A percentile compares a stretch with the other conserved stretches of the same genome.
Evolutionary conservation across 2,113 vertebrate species (phyloP).

Genomic region (Nycticebus coucang): DNA sequence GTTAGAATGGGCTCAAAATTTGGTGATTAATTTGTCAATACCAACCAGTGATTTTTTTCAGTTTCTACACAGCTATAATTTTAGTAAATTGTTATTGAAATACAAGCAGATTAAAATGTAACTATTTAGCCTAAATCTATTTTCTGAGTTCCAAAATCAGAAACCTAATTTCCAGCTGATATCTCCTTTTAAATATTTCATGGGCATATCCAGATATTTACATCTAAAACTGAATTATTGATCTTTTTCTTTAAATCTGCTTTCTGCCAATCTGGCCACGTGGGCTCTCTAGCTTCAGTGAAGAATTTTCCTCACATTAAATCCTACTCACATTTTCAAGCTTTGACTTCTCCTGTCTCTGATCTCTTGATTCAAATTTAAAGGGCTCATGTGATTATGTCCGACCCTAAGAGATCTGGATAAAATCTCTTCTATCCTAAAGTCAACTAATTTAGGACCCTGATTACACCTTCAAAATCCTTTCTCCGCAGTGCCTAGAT

Average conservation of each 20-base stretch:
- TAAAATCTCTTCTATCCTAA: neutral
- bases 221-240: conserved; percentile 12
- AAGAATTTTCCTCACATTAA: neutral
- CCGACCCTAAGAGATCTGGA: neutral
- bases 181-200: neutral
- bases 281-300: neutral
- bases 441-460: neutral
- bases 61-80: conserved; percentile 8
- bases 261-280: neutral
- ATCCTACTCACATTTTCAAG: neutral
- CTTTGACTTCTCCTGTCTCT: neutral
- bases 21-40: conserved; percentile 53
- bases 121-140: neutral
- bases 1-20: conserved; percentile 12
- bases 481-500: neutral
- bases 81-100: conserved; percentile 27
- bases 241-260: neutral
- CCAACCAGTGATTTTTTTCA: conserved; percentile 14
- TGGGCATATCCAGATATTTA: neutral
- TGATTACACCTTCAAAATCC: neutral
- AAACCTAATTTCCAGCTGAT: neutral
- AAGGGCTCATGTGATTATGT: neutral
- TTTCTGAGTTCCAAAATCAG: conserved; percentile 10
- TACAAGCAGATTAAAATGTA: conserved; percentile 35
- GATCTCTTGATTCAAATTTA: neutral